Base-by-base conservation (phyloP, 2,113 vertebrate species). In the Zapus hudsonius region DNA sequence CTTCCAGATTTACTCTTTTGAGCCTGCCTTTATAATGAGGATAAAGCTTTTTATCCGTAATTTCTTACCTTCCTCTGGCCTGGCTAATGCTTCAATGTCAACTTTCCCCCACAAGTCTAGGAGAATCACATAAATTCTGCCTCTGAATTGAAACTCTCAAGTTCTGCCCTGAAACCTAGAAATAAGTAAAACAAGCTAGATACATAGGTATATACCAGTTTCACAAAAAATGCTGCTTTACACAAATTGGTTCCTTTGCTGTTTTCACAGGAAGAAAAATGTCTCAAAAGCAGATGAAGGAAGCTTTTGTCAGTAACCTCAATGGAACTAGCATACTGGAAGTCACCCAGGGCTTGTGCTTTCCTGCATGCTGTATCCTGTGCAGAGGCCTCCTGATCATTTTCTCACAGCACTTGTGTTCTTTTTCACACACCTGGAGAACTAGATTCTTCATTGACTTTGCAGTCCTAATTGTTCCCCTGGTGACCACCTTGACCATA, bases 251-350 rank as follows among this genome's bases (percentile, higher is more conserved):
- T 94, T 87, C 36, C 0, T 85, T 92, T 96, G 69, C 67, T 96
- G 16, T 88, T 97, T 95, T 78, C 96, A 97, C 86, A 95, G 91
- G 94, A 95, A 87, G 90, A 91, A 96, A 91, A 93, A 99, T 99
- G 99, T 98, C 98, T 87, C 98, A 98, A 63, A 98, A 97, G 69
- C 97, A 98, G 13, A 96, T 98, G 80, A 99, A 99, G 95, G 98
- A 99, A 97, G 99, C 98, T 5, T 99, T 99, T 95, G 80, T 99
- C 96, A 99, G 99, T 96, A 98, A 99, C 90, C 98, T 99, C 27
- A 99, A 98, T 22, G 99, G 99, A 90, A 99, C 99, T 3, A 99
- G 97, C 42, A 96, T 99, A 93, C 93, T 97, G 84, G 99, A 99
- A 96, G 97, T 99, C 70, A 98, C 98, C 0, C 31, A 98, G 29